phyloP scores from a whole-genome alignment of 2,888 invertebrate species.

The Scaptomyza polygonia region DNA sequence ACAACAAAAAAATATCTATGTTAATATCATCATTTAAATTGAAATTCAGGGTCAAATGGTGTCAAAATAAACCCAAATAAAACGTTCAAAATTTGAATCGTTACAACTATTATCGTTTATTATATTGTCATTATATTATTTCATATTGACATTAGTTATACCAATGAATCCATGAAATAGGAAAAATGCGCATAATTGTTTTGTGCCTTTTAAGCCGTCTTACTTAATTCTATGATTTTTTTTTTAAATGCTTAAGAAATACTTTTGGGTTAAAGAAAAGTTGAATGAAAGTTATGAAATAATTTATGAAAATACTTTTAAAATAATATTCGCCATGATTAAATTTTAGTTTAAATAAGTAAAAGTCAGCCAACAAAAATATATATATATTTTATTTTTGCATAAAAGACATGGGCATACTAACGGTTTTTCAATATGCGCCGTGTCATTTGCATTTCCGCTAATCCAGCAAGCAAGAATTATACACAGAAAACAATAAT shows the following conservation, averaged over 20 bases:
- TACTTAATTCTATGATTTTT: too few relatives aligned
- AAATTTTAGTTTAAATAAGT: too few relatives aligned
- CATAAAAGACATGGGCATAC: background rate
- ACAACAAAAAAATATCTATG: slow-evolving; percentile 19
- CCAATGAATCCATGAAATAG: too few relatives aligned
- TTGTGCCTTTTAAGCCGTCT: too few relatives aligned
- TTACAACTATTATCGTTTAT: background rate
- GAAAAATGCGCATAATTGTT: too few relatives aligned
- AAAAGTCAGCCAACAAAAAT: background rate
- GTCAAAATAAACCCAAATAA: background rate
- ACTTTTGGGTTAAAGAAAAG: background rate
- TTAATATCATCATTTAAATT: slow-evolving; percentile 19
- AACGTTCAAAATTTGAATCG: background rate
- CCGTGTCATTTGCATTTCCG: slow-evolving; percentile 34
- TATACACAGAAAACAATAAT: background rate
- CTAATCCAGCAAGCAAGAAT: slow-evolving; percentile 30
- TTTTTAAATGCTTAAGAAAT: background rate
- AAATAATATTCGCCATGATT: too few relatives aligned
- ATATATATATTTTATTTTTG: background rate
- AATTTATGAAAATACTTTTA: too few relatives aligned
- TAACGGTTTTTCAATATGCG: slow-evolving; percentile 16
- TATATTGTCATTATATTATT: background rate
- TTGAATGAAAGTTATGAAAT: background rate
- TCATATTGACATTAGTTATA: background rate
- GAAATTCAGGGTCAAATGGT: slow-evolving; percentile 15